These are phyloP conservation scores for Pinna nobilis DNA, from an alignment of 1,140 invertebrate genomes.

Conservation along the genomic window DNA sequence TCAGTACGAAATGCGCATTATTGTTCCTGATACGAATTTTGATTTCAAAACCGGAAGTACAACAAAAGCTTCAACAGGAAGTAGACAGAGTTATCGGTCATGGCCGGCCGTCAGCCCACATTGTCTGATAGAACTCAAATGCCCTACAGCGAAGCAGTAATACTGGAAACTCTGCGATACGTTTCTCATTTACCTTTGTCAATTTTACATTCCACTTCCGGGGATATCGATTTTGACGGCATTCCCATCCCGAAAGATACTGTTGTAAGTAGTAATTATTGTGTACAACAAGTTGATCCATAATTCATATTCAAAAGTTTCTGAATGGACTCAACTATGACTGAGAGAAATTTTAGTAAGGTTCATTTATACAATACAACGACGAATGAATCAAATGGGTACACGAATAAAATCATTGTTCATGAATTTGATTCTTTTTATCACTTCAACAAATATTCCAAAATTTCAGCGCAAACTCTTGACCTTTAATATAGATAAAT, in stretches of 20 bases:
- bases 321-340: no score
- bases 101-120: conserved; percentile 83
- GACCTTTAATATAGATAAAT: no score
- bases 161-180: conserved; percentile 55
- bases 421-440: background rate
- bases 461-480: no score
- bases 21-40: conserved; percentile 83
- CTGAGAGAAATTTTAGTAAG: background rate
- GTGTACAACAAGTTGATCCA: no score
- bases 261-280: background rate
- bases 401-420: background rate
- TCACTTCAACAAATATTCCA: no score
- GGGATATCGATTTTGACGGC: background rate
- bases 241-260: background rate
- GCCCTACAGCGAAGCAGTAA: conserved; percentile 62
- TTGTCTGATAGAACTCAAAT: conserved; percentile 81
- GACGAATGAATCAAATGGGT: background rate
- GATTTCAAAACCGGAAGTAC: conserved; percentile 83
- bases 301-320: no score
- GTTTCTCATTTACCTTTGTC: conserved; percentile 64
- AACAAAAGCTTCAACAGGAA: conserved; percentile 90
- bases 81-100: conserved; percentile 85
- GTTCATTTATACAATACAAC: background rate
- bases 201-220: conserved; percentile 57
- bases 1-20: no score